A percentile compares a stretch with the other conserved stretches of the same genome.
Evolutionary conservation across 2,113 vertebrate species (phyloP).

Genomic region (Melozone crissalis): DNA sequence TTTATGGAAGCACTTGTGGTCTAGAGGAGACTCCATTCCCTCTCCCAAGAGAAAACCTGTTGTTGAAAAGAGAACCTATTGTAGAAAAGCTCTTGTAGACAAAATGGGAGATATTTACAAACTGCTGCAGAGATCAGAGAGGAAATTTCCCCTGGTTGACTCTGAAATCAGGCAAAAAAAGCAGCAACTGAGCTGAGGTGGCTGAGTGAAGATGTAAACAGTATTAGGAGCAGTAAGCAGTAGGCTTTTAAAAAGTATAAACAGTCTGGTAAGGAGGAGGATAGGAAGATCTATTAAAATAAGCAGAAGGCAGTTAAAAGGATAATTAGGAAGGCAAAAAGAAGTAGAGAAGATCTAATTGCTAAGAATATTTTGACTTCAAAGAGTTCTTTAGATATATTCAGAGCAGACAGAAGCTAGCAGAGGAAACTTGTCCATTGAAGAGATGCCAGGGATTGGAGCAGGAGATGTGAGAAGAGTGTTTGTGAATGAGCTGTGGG

Average conservation of each 20-base stretch:
- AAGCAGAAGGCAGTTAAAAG: constrained; percentile 72
- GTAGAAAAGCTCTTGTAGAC: neutral
- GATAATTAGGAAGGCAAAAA: constrained; percentile 64
- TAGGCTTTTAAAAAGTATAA: constrained; percentile 61
- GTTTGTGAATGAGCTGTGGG: neutral
- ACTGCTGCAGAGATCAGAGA: constrained; percentile 30
- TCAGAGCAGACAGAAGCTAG: neutral
- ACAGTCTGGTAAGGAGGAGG: constrained; percentile 63
- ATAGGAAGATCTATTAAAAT: constrained; percentile 65
- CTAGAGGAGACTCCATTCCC: neutral
- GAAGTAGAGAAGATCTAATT: constrained; percentile 54
- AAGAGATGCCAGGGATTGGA: neutral
- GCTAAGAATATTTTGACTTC: constrained; percentile 52
- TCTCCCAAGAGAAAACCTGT: neutral
- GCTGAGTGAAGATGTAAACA: constrained; percentile 57
- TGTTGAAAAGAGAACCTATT: neutral
- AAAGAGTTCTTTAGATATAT: constrained; percentile 19
- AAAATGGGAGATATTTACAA: constrained; percentile 15
- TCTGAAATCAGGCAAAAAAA: constrained; percentile 19
- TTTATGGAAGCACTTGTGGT: neutral
- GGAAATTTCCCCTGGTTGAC: constrained; percentile 24
- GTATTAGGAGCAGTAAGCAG: constrained; percentile 57
- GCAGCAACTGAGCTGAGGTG: constrained; percentile 42
- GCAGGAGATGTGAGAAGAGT: neutral
- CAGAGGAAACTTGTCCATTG: neutral